Conservation (phyloP, 1,140 invertebrate genomes). For the Drosophila suzukii region DNA sequence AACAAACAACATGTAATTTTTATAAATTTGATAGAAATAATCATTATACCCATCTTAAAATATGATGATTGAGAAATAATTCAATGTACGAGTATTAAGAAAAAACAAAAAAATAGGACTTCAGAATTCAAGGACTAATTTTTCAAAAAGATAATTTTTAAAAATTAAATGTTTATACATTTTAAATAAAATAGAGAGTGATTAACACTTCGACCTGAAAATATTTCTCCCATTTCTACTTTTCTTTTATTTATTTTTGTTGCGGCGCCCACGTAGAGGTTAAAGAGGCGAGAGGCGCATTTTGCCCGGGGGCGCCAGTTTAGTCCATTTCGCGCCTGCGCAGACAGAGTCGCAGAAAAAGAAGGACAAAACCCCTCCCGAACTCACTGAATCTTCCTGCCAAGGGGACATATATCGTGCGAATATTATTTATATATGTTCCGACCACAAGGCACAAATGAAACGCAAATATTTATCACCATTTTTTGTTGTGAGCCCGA, state of each 20-base stretch:
- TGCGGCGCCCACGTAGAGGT: constrained; percentile 77
- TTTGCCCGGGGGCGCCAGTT: constrained; percentile 75
- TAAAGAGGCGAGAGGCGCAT: constrained; percentile 47
- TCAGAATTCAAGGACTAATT: no score
- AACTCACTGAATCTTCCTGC: constrained; percentile 63
- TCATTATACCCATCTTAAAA: no score
- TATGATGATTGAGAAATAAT: no score
- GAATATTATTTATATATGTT: constrained; percentile 79
- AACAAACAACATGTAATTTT: no score
- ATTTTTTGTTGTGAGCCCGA: constrained; percentile 29
- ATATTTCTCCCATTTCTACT: background rate
- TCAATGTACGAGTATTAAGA: no score
- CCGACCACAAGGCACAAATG: constrained; percentile 63
- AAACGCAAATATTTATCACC: constrained; percentile 78
- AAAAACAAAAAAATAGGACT: no score
- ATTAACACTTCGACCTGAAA: background rate
- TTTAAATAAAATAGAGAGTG: constrained; percentile 7
- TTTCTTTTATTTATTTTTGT: constrained; percentile 23
- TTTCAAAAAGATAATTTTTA: no score
- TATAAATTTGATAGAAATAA: no score
- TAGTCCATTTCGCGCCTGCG: constrained; percentile 74
- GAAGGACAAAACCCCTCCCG: constrained; percentile 6
- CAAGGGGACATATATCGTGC: constrained; percentile 82
- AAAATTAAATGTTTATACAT: no score
- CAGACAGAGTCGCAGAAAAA: constrained; percentile 41